Conservation (phyloP, 2,888 invertebrate genomes). For the Agapetus fuscipes region DNA sequence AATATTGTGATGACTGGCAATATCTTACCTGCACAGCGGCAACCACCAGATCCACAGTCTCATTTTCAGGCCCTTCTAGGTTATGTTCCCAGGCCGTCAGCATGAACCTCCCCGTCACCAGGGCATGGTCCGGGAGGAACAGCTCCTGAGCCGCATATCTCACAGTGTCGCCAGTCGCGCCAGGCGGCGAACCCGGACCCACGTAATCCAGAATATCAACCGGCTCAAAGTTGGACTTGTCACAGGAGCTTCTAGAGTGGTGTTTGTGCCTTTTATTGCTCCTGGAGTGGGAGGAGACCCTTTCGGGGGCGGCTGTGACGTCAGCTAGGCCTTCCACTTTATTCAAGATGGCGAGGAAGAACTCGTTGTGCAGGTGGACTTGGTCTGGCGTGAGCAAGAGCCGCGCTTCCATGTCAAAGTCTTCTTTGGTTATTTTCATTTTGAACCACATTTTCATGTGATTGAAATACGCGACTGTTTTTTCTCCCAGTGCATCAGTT, state of each 20-base stretch:
- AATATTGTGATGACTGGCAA: no score
- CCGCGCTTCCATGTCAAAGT: constrained; percentile 72
- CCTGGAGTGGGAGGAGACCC: constrained; percentile 12
- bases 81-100: constrained; percentile 86
- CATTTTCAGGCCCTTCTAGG: constrained; percentile 74
- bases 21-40: constrained; percentile 58
- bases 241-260: constrained; percentile 42
- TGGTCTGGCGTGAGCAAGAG: constrained; percentile 62
- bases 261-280: constrained; percentile 37
- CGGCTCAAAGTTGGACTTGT: constrained; percentile 50
- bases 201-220: constrained; percentile 52
- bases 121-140: constrained; percentile 73
- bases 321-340: constrained; percentile 45
- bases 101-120: constrained; percentile 73
- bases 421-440: constrained; percentile 67
- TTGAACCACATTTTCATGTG: constrained; percentile 70
- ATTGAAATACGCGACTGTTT: constrained; percentile 58
- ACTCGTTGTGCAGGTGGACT: constrained; percentile 76
- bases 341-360: constrained; percentile 67
- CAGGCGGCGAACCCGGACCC: constrained; percentile 44
- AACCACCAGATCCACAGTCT: constrained; percentile 72
- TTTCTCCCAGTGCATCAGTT: constrained; percentile 56
- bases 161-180: constrained; percentile 38
- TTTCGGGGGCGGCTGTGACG: constrained; percentile 19
- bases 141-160: constrained; percentile 52